Evolutionary conservation across 2,113 vertebrate genomes (phyloP), one percentile per base, ranked within the genome.

Genomic region (Poicephalus gulielmi): DNA sequence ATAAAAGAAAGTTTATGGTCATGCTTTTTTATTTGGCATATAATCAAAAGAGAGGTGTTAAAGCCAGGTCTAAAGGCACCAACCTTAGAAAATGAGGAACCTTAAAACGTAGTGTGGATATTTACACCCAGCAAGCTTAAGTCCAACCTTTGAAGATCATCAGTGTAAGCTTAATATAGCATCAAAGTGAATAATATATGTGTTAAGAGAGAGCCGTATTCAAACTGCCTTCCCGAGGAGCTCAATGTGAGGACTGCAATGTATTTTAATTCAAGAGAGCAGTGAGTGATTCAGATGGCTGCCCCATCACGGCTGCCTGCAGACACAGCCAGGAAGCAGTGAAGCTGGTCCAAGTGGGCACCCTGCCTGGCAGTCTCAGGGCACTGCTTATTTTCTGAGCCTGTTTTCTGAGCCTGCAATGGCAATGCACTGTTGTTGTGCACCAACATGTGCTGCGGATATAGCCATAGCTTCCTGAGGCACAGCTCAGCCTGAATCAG

Each of bases 391-490:
- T 50, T 84, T 76, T 68, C 55, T 30, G 25, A 85, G n/a, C 2
- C 0, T 47, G 4, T 73, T 77, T 94, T 70, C 69, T 77, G 50
- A 27, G 53, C 16, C n/a, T 30, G 43, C 6, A 4, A 18, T n/a
- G 23, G 33, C 1, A 3, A 27, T 37, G 10, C 15, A 23, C 39
- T 0, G 0, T 13, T 89, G 60, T 7, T 44, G 50, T 62, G 24
- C 59, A 27, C 17, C 7, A 3, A 20, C 28, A 28, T 1, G 1
- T 85, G 28, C 33, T 76, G 47, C 50, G 33, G 41, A 5, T 86
- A 27, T 4, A 52, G 33, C 30, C 8, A 0, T 23, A 11, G 17
- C 60, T 70, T 88, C n/a, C 69, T 31, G 50, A 41, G 25, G 49
- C 28, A 62, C 46, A 70, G 63, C 28, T 90, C 44, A 43, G 13